Percentiles rank a stretch among this genome's conserved stretches.
Conservation (phyloP, 2,113 vertebrate genomes). For the Rhinoderma darwinii region DNA sequence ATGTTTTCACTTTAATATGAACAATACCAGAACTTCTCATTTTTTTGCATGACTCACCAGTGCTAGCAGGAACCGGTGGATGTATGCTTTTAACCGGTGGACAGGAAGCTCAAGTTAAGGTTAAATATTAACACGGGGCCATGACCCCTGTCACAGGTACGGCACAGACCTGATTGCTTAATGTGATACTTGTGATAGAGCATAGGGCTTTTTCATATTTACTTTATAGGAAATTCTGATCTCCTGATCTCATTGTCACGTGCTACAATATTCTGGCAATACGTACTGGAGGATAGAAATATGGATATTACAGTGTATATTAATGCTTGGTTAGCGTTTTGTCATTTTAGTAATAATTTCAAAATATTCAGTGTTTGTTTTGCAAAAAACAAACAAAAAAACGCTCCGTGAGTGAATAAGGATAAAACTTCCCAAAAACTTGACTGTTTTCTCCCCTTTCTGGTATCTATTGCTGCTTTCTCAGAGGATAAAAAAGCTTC, state of each 20-base stretch:
- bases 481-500: no score
- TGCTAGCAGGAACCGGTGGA: neutral
- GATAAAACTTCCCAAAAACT: no score
- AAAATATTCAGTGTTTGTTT: no score
- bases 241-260: neutral
- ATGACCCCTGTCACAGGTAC: neutral
- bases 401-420: no score
- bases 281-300: neutral
- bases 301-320: no score
- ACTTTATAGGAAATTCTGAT: neutral
- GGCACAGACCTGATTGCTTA: neutral
- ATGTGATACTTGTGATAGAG: neutral
- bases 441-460: no score
- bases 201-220: neutral
- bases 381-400: no score
- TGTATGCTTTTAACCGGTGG: neutral
- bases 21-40: neutral
- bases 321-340: no score
- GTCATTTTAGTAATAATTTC: no score
- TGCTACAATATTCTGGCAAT: neutral
- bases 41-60: neutral
- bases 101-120: neutral
- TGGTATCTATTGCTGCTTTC: no score
- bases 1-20: neutral
- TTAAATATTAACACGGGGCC: conserved; percentile 4